Evolutionary conservation across 2,797 vertebrate species (phyloP).

Genomic region (Danio aesculapii): DNA sequence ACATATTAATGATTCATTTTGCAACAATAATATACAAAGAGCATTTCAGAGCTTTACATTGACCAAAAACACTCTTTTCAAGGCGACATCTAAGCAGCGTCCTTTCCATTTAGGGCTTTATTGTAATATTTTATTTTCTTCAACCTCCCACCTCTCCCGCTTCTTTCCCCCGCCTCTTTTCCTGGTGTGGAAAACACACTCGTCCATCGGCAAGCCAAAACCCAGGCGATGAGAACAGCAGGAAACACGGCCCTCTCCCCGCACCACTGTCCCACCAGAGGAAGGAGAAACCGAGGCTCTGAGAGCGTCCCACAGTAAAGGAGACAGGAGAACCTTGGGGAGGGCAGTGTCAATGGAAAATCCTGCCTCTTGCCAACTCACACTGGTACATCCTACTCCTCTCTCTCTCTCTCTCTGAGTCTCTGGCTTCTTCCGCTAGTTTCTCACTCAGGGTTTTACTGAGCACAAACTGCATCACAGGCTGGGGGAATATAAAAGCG

Average conservation of each 20-base stretch:
- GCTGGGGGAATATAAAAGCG: slow-evolving; percentile 40
- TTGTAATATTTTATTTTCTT: slow-evolving; percentile 37
- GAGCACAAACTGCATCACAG: slow-evolving; percentile 35
- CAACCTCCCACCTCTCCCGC: slow-evolving; percentile 29
- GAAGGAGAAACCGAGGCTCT: slow-evolving; percentile 52
- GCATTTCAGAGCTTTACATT: neutral
- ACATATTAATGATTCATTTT: too few species aligned
- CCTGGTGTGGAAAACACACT: slow-evolving; percentile 71
- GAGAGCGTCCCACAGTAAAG: slow-evolving; percentile 43
- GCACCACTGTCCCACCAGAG: slow-evolving; percentile 58
- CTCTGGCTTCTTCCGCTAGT: slow-evolving; percentile 64
- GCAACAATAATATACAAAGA: neutral
- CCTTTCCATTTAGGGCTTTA: slow-evolving; percentile 57
- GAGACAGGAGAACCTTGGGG: slow-evolving; percentile 63
- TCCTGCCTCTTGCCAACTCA: slow-evolving; percentile 80
- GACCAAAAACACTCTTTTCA: slow-evolving; percentile 54
- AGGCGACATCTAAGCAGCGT: slow-evolving; percentile 66
- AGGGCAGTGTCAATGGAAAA: slow-evolving; percentile 80
- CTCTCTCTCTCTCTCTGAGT: slow-evolving; percentile 28
- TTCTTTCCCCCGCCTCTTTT: slow-evolving; percentile 49
- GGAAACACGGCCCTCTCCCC: slow-evolving; percentile 76
- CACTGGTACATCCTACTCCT: slow-evolving; percentile 80
- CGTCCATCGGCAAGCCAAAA: slow-evolving; percentile 78
- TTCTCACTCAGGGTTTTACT: slow-evolving; percentile 34
- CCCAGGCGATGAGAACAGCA: slow-evolving; percentile 76